phyloP scores from a whole-genome alignment of 2,888 invertebrate species.

The Tanypteryx hageni region DNA sequence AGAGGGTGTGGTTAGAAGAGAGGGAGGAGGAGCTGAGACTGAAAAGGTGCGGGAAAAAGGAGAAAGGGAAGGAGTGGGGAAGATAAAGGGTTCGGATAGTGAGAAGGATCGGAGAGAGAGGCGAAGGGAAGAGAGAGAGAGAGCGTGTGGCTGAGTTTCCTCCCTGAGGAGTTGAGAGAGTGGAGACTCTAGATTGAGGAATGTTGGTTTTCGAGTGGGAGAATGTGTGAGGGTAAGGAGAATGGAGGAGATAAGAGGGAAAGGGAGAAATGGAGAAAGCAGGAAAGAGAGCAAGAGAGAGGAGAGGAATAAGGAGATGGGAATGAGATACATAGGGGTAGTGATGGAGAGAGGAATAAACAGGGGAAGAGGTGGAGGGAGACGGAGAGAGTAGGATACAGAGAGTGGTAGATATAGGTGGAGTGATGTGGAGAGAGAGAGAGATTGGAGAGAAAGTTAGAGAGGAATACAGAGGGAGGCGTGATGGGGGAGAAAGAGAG shows the following conservation, averaged over 20 bases:
- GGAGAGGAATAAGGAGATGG: too few relatives aligned
- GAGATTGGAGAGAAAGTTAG: background rate
- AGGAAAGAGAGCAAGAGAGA: too few relatives aligned
- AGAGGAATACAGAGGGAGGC: background rate
- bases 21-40: background rate
- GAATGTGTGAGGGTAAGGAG: background rate
- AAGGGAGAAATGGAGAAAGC: too few relatives aligned
- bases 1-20: background rate
- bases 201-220: constrained; percentile 22
- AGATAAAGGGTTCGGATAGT: background rate
- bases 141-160: background rate
- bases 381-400: too few relatives aligned
- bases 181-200: constrained; percentile 22
- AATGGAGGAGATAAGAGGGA: too few relatives aligned
- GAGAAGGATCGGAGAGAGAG: background rate
- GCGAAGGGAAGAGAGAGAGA: background rate
- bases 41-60: background rate
- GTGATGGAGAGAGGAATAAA: too few relatives aligned
- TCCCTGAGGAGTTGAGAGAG: constrained; percentile 48
- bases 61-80: background rate
- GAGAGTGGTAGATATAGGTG: too few relatives aligned
- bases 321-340: too few relatives aligned
- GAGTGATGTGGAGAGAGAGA: background rate
- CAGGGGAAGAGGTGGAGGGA: too few relatives aligned
- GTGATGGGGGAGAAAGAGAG: background rate